Conservation (phyloP, 2,797 vertebrate species). For the Clarias platycephalus region DNA sequence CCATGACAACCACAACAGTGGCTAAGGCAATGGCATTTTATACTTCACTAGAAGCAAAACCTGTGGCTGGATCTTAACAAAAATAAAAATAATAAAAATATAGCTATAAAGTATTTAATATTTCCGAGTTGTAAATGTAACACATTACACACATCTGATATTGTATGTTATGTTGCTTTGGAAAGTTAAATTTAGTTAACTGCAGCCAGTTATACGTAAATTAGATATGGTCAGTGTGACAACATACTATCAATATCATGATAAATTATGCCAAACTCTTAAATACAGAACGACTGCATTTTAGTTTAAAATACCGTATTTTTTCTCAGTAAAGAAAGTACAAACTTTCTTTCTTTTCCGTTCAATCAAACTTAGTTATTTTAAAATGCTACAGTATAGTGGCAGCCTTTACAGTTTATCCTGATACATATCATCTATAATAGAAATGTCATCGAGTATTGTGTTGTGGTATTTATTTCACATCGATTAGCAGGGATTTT, state of each 20-base stretch:
- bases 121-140: too few relatives aligned
- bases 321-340: neutral
- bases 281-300: neutral
- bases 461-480: neutral
- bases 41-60: constrained; percentile 26
- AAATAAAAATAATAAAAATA: neutral
- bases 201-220: neutral
- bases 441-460: neutral
- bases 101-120: neutral
- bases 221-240: neutral
- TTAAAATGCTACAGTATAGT: neutral
- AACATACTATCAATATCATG: neutral
- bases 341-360: too few relatives aligned
- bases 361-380: neutral
- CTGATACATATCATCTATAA: too few relatives aligned
- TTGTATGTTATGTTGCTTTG: neutral
- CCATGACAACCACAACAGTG: constrained; percentile 40
- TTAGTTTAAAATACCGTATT: neutral
- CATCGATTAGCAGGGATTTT: neutral
- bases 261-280: neutral
- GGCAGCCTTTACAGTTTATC: neutral
- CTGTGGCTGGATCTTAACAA: constrained; percentile 16
- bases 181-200: neutral
- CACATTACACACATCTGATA: neutral
- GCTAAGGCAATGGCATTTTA: constrained; percentile 34